Base-by-base conservation (phyloP, 1,140 invertebrate genomes). In the Cheumatopsyche charites region DNA sequence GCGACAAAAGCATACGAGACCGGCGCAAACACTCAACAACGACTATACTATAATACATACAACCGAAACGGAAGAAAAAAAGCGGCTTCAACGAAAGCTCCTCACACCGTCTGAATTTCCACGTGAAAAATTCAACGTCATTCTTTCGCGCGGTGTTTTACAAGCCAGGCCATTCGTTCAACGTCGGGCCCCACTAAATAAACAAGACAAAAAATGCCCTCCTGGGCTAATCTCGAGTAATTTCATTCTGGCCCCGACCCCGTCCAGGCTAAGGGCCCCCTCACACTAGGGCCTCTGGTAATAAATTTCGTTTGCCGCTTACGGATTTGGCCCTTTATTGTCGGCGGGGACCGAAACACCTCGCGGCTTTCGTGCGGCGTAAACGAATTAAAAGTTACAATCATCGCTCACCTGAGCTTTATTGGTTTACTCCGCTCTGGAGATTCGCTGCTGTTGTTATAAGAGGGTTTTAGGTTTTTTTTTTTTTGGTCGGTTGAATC, bases 171-270 rank as follows among this genome's bases (percentile, higher is more conserved):
- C 72, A 73, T 73, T 70, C 68, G 67, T 73, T 73, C 62, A 36
- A 55, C 72, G 67, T 45, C 72, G 63, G 58, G 55, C 58, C 49
- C 45, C 69, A 55, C 73, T 75, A 70, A 75, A 75, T 75, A 75
- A 75, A 75, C 66, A 75, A 75, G 66, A 70, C 66, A 75, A 72
- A 75, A 75, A 72, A 75, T 72, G 73, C 70, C 70, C 73, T 47
- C 69, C 45, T 36, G 73, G 73, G 62, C 73, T 75, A 75, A 75
- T 75, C 70, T 70, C 61, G 62, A 66, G 73, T 66, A 72, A 75
- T 62, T 55, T 63, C 61, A 62, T 47, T 55, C 45, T 42, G 36
- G n/a, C 61, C 68, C 36, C 36, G 41, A 25, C 7, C 7, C 29
- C 11, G 63, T 2, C n/a, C 3, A 26, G 12, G 58, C 11, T 25